Conservation (phyloP, 30 jellyfish, hydroid and myxozoan species). For the Haliclystus octoradiatus region DNA sequence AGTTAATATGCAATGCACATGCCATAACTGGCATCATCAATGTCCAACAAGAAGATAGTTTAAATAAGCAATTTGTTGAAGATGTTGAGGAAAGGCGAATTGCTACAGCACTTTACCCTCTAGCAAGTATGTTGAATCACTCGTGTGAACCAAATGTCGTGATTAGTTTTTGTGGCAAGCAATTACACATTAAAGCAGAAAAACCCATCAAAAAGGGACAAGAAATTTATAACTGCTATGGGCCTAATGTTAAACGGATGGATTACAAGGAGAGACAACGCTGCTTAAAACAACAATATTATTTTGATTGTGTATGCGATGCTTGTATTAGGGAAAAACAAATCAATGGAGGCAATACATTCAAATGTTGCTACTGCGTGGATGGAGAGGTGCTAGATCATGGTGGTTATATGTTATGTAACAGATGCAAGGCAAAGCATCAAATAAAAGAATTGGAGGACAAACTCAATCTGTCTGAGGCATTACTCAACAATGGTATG, state of each 20-base stretch:
- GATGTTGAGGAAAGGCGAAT: slow-evolving; percentile 45
- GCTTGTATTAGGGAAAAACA: slow-evolving; percentile 29
- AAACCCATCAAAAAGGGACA: slow-evolving; percentile 43
- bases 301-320: slow-evolving; percentile 47
- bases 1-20: slow-evolving; percentile 68
- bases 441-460: not conserved
- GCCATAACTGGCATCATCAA: slow-evolving; percentile 55
- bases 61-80: slow-evolving; percentile 9
- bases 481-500: not conserved
- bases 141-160: slow-evolving; percentile 76
- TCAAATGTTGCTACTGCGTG: slow-evolving; percentile 15
- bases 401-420: not conserved
- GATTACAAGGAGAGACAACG: slow-evolving; percentile 37
- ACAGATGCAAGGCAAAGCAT: not conserved
- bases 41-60: slow-evolving; percentile 1
- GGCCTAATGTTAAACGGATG: slow-evolving; percentile 70
- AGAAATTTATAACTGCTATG: slow-evolving; percentile 66
- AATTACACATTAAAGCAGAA: slow-evolving; percentile 22
- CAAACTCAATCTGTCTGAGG: slow-evolving; percentile 2
- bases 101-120: slow-evolving; percentile 76
- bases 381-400: not conserved
- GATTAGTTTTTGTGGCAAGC: slow-evolving; percentile 29
- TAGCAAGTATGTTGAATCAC: slow-evolving; percentile 64
- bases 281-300: slow-evolving; percentile 33
- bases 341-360: not conserved